Evolutionary conservation across 92 coral and sea anemone species (phyloP).

Genomic region (Isaurus tuberculatus): DNA sequence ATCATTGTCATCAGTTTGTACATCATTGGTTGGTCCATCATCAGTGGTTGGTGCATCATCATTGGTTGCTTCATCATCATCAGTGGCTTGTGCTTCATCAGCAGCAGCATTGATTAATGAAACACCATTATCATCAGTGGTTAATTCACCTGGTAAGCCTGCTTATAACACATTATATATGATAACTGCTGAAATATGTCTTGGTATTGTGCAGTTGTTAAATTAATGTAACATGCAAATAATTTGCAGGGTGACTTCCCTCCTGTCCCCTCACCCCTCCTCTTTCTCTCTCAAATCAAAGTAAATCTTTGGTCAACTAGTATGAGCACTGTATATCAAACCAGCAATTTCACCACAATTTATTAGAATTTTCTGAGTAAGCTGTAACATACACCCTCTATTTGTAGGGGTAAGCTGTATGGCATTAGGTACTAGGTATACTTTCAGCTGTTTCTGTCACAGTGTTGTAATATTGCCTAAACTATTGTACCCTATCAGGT

Average conservation of each 20-base stretch:
- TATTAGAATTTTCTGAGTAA: slow-evolving; percentile 16
- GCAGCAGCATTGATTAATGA: no score
- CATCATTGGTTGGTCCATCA: no score
- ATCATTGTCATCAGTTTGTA: no score
- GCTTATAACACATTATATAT: neutral
- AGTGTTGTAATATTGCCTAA: slow-evolving; percentile 8
- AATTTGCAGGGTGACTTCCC: neutral
- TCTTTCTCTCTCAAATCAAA: neutral
- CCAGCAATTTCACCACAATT: neutral
- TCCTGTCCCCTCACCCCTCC: neutral
- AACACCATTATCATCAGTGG: no score
- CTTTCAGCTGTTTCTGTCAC: neutral
- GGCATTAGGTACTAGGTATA: slow-evolving; percentile 3
- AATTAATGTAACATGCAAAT: no score
- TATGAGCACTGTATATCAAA: neutral
- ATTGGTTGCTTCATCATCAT: no score
- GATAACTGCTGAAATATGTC: neutral
- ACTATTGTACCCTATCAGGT: neutral
- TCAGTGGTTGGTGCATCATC: no score
- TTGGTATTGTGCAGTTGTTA: neutral
- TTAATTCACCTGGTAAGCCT: neutral
- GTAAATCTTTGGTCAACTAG: neutral
- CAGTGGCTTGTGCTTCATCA: no score
- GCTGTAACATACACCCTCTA: neutral
- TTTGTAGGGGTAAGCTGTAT: neutral